phyloP scores from a whole-genome alignment of 2,113 vertebrate species.

The Saguinus midas region DNA sequence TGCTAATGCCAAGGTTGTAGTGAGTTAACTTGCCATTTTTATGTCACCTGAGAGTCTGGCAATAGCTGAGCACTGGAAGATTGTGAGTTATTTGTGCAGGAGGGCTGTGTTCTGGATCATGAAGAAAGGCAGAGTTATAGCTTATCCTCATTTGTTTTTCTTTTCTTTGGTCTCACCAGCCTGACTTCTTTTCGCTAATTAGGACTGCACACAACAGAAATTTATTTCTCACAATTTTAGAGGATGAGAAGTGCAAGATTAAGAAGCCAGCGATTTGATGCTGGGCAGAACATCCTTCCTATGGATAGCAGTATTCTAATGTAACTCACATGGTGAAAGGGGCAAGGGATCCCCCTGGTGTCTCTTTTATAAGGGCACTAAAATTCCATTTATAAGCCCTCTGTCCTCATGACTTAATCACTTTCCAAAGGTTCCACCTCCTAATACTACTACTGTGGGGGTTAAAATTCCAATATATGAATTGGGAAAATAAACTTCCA shows the following conservation, averaged over 20 bases:
- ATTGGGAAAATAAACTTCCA: not conserved
- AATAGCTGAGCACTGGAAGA: too few relatives aligned
- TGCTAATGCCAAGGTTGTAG: too few relatives aligned
- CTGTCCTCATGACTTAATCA: not conserved
- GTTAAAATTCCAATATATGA: not conserved
- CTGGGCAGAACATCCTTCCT: not conserved
- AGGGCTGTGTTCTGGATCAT: too few relatives aligned
- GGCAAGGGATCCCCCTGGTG: not conserved
- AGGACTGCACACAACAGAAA: not conserved
- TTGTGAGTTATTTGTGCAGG: too few relatives aligned
- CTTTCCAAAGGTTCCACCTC: not conserved
- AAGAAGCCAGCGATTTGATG: not conserved
- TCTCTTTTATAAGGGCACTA: not conserved
- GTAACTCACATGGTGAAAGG: too few relatives aligned
- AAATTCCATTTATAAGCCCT: too few relatives aligned
- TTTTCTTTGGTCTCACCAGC: too few relatives aligned
- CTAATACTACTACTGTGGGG: not conserved
- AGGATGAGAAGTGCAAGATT: not conserved
- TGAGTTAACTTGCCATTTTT: too few relatives aligned
- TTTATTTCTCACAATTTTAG: not conserved
- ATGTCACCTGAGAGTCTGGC: too few relatives aligned
- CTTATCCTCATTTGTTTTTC: too few relatives aligned
- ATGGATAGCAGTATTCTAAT: not conserved
- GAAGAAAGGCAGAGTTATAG: too few relatives aligned
- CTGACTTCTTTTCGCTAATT: too few relatives aligned